Evolutionary conservation across 1,140 invertebrate genomes (phyloP), one percentile per base, ranked within the genome.

Genomic region (Bradynema listronoti): DNA sequence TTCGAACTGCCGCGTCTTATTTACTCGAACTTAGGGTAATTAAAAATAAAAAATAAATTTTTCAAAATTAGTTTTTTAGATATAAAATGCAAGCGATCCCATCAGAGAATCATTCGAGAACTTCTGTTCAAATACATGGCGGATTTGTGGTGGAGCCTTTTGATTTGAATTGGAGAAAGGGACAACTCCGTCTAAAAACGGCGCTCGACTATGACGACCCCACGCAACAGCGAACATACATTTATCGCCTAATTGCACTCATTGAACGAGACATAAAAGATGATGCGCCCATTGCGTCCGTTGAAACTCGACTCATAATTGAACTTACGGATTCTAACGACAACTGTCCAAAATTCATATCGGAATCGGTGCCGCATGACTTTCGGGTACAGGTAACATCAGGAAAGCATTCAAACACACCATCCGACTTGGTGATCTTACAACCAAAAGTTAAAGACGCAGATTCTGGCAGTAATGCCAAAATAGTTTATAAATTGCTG

Each of bases 381-480:
- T 64, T 36, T 42, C 14, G 33, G 14, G 16, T 65, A 1, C 22
- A 25, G 2, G 24, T 65, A 30, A 63, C 56, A 36, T 7, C 50
- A 16, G 7, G 22, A 19, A 16, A 58, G 24, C 34, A n/a, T n/a
- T n/a, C 63, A 5, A 16, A 16, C 69, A 71, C 43, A 6, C 25
- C 68, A 16, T 16, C 14, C 11, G 49, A 68, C 27, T 33, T 29
- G 24, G 30, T 67, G 5, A 56, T 82, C 5, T 68, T 80, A 3
- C 69, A 65, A n/a, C 69, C 82, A 24, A 67, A 73, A 22, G 81
- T 79, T 16, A 78, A 69, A 1, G 81, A 82, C 61, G 24, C 27
- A 5, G 81, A 82, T 64, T 47, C 61, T 16, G 81, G 80, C n/a
- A 59, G 77, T 7, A 81, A 82, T 66, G 80, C 77, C 16, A 65